Conservation (phyloP, 64 coral and sea anemone genomes). For the Porites lutea region DNA sequence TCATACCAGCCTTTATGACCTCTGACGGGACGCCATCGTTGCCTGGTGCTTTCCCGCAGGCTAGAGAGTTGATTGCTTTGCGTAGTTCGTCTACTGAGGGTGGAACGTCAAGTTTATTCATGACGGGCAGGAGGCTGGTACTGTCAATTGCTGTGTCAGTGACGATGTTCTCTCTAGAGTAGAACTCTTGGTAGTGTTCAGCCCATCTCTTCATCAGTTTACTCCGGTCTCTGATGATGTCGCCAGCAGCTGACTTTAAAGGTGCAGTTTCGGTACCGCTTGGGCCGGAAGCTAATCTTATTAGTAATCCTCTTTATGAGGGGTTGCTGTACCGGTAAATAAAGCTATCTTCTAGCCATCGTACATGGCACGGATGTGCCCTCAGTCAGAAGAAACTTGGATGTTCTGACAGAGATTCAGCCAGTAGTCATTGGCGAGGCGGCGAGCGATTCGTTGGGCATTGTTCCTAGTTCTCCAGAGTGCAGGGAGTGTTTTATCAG, state of each 20-base stretch:
- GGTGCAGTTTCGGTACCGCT: not conserved
- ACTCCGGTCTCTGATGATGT: not conserved
- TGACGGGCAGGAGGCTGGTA: not conserved
- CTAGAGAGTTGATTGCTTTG: not conserved
- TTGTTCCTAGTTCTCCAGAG: not conserved
- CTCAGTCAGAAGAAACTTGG: not conserved
- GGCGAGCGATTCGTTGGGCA: not conserved
- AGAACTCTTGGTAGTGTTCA: slow-evolving; percentile 9
- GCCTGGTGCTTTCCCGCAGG: not conserved
- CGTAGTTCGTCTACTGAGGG: not conserved
- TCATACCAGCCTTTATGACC: slow-evolving; percentile 18
- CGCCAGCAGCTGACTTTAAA: not conserved
- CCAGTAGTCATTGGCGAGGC: slow-evolving; percentile 28
- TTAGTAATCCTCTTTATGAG: no score
- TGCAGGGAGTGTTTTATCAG: not conserved
- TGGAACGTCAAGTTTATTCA: not conserved
- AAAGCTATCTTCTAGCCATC: not conserved
- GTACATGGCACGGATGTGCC: slow-evolving; percentile 12
- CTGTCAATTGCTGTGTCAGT: not conserved
- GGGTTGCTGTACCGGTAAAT: no score
- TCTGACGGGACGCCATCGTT: slow-evolving; percentile 15
- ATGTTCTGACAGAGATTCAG: slow-evolving; percentile 10
- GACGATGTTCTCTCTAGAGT: not conserved
- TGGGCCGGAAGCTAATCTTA: no score
- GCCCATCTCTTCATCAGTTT: not conserved